These are phyloP conservation scores for Limanda limanda DNA, from an alignment of 2,113 vertebrate genomes.

Conservation along the genomic window DNA sequence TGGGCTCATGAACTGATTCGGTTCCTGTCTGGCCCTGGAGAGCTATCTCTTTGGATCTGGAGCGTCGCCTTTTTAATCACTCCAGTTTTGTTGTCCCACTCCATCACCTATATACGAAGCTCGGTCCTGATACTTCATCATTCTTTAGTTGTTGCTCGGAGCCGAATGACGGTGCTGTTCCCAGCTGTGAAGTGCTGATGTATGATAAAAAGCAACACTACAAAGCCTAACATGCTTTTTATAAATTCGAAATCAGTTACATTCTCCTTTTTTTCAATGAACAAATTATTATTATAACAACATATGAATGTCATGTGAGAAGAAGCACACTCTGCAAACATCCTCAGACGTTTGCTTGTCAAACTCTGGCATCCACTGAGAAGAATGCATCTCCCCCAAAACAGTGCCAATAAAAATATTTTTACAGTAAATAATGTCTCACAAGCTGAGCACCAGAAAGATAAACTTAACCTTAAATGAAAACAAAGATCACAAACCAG, in stretches of 20 bases:
- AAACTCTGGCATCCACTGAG: too few species aligned
- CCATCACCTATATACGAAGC: slow-evolving; percentile 17
- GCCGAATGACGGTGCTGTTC: too few species aligned
- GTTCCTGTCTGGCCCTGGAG: background rate
- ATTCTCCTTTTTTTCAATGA: background rate
- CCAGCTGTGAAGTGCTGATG: background rate
- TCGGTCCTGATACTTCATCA: slow-evolving; percentile 5
- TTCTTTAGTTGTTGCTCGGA: too few species aligned
- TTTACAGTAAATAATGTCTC: slow-evolving; percentile 36
- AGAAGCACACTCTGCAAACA: background rate
- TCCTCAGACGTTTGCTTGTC: background rate
- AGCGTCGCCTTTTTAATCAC: slow-evolving; percentile 30
- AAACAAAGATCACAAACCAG: background rate
- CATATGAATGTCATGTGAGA: background rate
- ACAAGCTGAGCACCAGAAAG: slow-evolving; percentile 8
- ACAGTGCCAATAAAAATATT: slow-evolving; percentile 17
- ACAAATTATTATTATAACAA: background rate
- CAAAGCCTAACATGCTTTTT: too few species aligned
- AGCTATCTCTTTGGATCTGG: slow-evolving; percentile 26
- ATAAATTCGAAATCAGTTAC: too few species aligned
- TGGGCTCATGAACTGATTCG: background rate
- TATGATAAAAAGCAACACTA: slow-evolving; percentile 8
- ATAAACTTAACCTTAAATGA: background rate
- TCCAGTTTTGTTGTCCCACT: slow-evolving; percentile 14
- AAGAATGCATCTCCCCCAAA: background rate